A percentile compares a stretch with the other conserved stretches of the same genome.
phyloP scores from a whole-genome alignment of 2,797 vertebrate species.

The Pseudocheirus occidentalis region DNA sequence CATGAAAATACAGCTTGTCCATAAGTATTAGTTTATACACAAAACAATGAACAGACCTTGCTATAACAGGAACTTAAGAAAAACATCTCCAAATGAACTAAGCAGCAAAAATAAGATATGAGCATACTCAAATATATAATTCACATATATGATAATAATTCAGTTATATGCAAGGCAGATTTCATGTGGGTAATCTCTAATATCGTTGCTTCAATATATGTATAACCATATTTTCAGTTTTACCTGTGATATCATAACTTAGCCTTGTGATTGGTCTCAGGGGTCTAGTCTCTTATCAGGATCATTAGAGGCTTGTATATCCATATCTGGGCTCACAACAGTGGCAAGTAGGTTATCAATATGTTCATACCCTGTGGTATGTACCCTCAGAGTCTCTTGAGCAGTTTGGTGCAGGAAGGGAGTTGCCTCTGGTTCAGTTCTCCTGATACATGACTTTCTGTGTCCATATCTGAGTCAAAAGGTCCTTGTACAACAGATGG shows the following conservation, averaged over 20 bases:
- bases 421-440: neutral
- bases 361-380: neutral
- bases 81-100: too few species aligned
- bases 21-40: too few species aligned
- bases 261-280: neutral
- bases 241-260: neutral
- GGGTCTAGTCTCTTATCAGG: neutral
- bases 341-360: neutral
- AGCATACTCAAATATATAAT: too few species aligned
- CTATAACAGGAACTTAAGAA: too few species aligned
- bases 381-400: neutral
- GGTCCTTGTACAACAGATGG: neutral
- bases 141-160: too few species aligned
- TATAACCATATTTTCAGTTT: neutral
- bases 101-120: too few species aligned
- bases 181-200: neutral
- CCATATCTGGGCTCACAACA: neutral
- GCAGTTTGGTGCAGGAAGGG: neutral
- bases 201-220: neutral
- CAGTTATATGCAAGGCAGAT: neutral
- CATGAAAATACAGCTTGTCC: too few species aligned
- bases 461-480: neutral
- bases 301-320: neutral
- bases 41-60: too few species aligned
- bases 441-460: neutral